Evolutionary conservation across 1,140 invertebrate genomes (phyloP), one percentile per base, ranked within the genome.

Genomic region (Schlechtendalia chinensis): DNA sequence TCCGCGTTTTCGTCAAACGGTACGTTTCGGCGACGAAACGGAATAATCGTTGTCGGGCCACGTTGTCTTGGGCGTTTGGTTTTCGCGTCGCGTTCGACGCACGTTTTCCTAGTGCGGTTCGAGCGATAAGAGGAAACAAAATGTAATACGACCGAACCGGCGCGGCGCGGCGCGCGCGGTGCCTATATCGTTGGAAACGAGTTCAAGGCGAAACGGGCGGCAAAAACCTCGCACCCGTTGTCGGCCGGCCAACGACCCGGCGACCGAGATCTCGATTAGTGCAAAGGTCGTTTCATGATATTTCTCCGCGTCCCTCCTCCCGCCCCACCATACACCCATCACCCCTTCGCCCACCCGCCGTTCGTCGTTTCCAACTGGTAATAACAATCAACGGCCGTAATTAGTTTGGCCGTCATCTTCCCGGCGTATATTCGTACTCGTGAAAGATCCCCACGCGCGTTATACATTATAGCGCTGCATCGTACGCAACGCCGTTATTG

Each of bases 191-290:
- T 61, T 50, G 75, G 75, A 79, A 79, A 79, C 75, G 75, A 79
- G 75, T 79, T 79, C 75, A 79, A 79, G 75, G 75, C 75, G 24
- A 79, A 79, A 79, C 75, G 75, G 75, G 75, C 75, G 58, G 75
- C 75, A 79, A 63, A 79, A 79, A 63, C 75, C 75, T 79, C 75
- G 75, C 75, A 79, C 75, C 75, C 75, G 75, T 79, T 79, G 75
- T 79, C 75, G 75, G 75, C 58, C 58, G 75, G 75, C 75, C 75
- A 79, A 79, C 75, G 75, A 79, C 75, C 75, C 75, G 75, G 17
- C 75, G 75, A 79, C 75, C 75, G 75, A 79, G 75, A 79, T 79
- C 75, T 79, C 75, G 58, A 58, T 50, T 77, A 61, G 75, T 79
- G 75, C 58, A 79, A 79, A 79, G 75, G 75, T 79, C 75, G 75